These are phyloP conservation scores for Acrocephalus scirpaceus DNA, from an alignment of 2,797 vertebrate genomes.

Conservation along the genomic window DNA sequence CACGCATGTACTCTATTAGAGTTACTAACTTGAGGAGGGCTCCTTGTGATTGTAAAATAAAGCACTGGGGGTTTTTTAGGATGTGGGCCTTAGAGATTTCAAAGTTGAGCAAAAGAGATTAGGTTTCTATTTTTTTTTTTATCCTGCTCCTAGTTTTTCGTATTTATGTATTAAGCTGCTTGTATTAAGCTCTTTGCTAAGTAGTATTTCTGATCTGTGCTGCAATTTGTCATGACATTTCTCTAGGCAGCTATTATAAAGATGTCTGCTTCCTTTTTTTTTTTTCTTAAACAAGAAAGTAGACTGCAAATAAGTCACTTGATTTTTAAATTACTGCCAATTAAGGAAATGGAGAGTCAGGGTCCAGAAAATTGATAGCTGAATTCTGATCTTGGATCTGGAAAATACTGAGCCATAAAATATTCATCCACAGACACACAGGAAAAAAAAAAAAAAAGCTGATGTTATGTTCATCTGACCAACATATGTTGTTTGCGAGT, in stretches of 20 bases:
- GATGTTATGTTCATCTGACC: constrained; percentile 43
- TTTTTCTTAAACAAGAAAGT: constrained; percentile 45
- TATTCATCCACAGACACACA: neutral
- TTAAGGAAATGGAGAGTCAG: constrained; percentile 58
- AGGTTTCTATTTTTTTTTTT: constrained; percentile 47
- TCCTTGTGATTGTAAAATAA: neutral
- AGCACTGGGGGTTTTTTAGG: neutral
- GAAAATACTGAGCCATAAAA: constrained; percentile 62
- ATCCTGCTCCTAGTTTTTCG: constrained; percentile 48
- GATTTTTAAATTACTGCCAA: constrained; percentile 64
- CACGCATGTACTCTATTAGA: rapidly evolving
- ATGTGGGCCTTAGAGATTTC: constrained; percentile 48
- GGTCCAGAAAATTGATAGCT: constrained; percentile 64
- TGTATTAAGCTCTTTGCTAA: constrained; percentile 65
- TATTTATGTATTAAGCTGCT: constrained; percentile 67
- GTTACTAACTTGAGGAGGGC: neutral
- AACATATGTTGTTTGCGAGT: constrained; percentile 46
- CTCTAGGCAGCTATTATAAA: constrained; percentile 65
- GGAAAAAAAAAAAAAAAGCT: neutral
- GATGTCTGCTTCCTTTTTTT: constrained; percentile 36
- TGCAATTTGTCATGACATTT: constrained; percentile 68
- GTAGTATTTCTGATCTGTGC: constrained; percentile 63
- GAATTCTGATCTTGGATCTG: constrained; percentile 60
- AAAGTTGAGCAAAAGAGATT: constrained; percentile 69
- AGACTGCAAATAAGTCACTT: constrained; percentile 53